Evolutionary conservation across 2,797 vertebrate genomes (phyloP).

Genomic region (Apogon talboti): DNA sequence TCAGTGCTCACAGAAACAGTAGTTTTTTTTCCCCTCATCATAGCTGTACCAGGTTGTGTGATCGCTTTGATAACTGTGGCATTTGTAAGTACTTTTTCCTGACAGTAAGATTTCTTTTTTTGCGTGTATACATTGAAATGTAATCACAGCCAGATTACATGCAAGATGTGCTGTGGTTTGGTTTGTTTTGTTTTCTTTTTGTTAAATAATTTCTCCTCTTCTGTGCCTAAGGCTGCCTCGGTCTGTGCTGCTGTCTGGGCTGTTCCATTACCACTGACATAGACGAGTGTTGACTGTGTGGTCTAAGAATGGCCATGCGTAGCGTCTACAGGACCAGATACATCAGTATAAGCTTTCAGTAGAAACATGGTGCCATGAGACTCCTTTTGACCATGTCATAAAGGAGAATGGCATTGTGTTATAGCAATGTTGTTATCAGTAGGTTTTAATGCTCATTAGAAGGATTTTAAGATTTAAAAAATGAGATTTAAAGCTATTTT

Average conservation of each 20-base stretch:
- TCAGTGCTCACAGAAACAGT: slow-evolving; percentile 10
- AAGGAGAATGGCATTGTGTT: not conserved
- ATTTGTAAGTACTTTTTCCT: slow-evolving; percentile 81
- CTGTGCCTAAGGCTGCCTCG: slow-evolving; percentile 77
- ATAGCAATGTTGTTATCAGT: too few relatives aligned
- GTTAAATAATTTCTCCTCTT: too few relatives aligned
- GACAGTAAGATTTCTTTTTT: not conserved
- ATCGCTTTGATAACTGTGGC: slow-evolving; percentile 76
- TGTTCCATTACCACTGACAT: slow-evolving; percentile 84
- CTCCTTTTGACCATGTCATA: not conserved
- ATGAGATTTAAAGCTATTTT: too few relatives aligned
- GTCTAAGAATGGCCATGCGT: slow-evolving; percentile 76
- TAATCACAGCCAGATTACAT: not conserved
- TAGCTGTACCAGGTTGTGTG: slow-evolving; percentile 77
- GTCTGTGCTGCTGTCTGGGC: slow-evolving; percentile 76
- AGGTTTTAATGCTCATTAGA: too few relatives aligned
- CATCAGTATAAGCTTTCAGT: slow-evolving; percentile 79
- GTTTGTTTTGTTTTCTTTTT: not conserved
- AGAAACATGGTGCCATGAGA: not conserved
- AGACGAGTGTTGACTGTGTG: slow-evolving; percentile 88
- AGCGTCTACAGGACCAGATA: slow-evolving; percentile 88
- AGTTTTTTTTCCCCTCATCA: slow-evolving; percentile 27
- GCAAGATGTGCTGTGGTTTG: not conserved
- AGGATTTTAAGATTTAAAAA: too few relatives aligned
- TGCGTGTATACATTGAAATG: not conserved